Evolutionary conservation across 1,140 invertebrate genomes (phyloP).

Genomic region (Homalodisca vitripennis): DNA sequence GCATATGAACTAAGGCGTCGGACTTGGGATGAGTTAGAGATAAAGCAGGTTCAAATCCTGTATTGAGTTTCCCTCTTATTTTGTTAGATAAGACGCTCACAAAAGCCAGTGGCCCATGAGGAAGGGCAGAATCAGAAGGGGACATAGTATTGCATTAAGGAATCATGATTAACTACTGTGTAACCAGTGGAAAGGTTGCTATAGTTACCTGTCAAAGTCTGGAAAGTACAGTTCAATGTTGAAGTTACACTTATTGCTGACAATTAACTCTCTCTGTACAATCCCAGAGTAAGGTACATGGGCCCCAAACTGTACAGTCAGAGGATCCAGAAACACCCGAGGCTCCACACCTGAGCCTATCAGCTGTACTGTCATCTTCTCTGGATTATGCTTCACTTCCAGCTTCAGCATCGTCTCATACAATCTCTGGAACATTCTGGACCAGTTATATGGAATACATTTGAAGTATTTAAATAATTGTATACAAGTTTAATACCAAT

Average conservation of each 20-base stretch:
- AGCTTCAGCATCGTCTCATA: constrained; percentile 44
- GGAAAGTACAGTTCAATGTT: constrained; percentile 50
- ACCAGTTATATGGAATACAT: background rate
- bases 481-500: too few relatives aligned
- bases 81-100: too few relatives aligned
- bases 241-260: constrained; percentile 47
- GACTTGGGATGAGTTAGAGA: too few relatives aligned
- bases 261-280: constrained; percentile 42
- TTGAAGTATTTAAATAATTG: background rate
- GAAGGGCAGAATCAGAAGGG: too few relatives aligned
- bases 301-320: constrained; percentile 45
- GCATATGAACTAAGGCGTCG: too few relatives aligned
- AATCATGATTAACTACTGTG: too few relatives aligned
- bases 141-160: too few relatives aligned
- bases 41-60: too few relatives aligned
- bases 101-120: too few relatives aligned
- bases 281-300: constrained; percentile 45
- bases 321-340: constrained; percentile 44
- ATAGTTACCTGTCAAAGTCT: constrained; percentile 45
- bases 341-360: constrained; percentile 46
- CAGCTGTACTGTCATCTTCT: constrained; percentile 41
- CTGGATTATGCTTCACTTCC: constrained; percentile 42
- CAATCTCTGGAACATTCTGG: constrained; percentile 34
- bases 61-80: too few relatives aligned
- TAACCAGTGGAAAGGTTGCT: too few relatives aligned